These are phyloP conservation scores for Oligia latruncula DNA, from an alignment of 2,888 invertebrate species.

Conservation along the genomic window DNA sequence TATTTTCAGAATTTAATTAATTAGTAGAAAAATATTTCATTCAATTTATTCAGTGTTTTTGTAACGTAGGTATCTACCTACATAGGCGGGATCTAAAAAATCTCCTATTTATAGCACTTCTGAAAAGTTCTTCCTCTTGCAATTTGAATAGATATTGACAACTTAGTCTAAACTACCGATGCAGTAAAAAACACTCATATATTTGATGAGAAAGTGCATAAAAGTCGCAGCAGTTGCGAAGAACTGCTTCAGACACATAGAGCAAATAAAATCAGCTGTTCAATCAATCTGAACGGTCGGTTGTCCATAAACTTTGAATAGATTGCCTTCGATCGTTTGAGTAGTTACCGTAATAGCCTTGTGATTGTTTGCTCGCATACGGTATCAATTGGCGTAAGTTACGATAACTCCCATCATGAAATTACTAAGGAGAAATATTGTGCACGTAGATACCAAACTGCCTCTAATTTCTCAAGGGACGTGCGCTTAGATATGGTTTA, in stretches of 20 bases:
- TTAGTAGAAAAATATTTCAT: neutral
- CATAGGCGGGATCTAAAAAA: neutral
- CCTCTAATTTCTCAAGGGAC: slow-evolving; percentile 64
- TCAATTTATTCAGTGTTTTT: neutral
- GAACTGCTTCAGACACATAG: slow-evolving; percentile 68
- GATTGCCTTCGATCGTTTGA: slow-evolving; percentile 82
- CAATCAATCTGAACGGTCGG: slow-evolving; percentile 80
- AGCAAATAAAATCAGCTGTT: slow-evolving; percentile 82
- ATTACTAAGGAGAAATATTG: slow-evolving; percentile 60
- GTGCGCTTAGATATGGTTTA: slow-evolving; percentile 49
- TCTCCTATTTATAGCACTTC: neutral
- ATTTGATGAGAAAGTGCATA: slow-evolving; percentile 27
- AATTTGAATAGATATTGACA: slow-evolving; percentile 7
- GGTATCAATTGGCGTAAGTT: slow-evolving; percentile 64
- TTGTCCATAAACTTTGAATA: slow-evolving; percentile 84
- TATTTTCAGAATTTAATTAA: neutral
- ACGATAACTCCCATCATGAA: slow-evolving; percentile 65
- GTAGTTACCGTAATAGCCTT: slow-evolving; percentile 83
- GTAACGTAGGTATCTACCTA: neutral
- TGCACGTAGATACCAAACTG: slow-evolving; percentile 53
- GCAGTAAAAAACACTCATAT: neutral
- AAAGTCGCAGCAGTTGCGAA: slow-evolving; percentile 46
- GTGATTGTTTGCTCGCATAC: slow-evolving; percentile 73
- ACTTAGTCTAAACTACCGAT: neutral
- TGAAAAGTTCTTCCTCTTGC: neutral